Conservation (phyloP, 2,797 vertebrate genomes). For the Pelochelys cantorii region DNA sequence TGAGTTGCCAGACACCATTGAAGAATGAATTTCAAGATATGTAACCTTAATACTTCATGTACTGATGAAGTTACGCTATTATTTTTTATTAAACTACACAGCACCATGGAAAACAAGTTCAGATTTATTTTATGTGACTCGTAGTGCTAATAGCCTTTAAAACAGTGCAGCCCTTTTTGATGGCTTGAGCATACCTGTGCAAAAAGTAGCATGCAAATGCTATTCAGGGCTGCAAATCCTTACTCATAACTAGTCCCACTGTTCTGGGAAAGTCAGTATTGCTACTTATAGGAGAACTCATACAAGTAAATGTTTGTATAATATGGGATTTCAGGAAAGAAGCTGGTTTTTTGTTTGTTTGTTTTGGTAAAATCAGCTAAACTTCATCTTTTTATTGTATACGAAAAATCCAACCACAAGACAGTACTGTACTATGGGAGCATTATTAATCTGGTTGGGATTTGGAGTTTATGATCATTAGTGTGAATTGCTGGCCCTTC, state of each 20-base stretch:
- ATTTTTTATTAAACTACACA: background rate
- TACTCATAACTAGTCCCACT: background rate
- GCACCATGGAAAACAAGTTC: background rate
- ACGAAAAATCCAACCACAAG: background rate
- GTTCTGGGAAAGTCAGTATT: background rate
- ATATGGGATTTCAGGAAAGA: background rate
- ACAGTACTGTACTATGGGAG: no score
- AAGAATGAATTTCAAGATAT: background rate
- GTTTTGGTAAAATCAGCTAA: background rate
- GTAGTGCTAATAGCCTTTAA: background rate
- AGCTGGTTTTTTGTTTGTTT: background rate
- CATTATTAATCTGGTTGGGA: background rate
- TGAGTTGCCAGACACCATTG: background rate
- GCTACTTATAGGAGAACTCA: fast-evolving
- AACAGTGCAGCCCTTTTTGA: background rate
- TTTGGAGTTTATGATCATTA: background rate
- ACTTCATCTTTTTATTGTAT: fast-evolving
- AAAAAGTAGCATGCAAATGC: fast-evolving
- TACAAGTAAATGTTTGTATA: background rate
- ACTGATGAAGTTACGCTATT: background rate
- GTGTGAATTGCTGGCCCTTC: background rate
- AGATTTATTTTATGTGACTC: background rate
- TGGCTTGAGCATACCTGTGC: background rate
- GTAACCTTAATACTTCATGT: fast-evolving
- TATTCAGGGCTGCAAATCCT: background rate